These are phyloP conservation scores for Mythimna vitellina DNA, from an alignment of 2,888 invertebrate species.

Conservation along the genomic window DNA sequence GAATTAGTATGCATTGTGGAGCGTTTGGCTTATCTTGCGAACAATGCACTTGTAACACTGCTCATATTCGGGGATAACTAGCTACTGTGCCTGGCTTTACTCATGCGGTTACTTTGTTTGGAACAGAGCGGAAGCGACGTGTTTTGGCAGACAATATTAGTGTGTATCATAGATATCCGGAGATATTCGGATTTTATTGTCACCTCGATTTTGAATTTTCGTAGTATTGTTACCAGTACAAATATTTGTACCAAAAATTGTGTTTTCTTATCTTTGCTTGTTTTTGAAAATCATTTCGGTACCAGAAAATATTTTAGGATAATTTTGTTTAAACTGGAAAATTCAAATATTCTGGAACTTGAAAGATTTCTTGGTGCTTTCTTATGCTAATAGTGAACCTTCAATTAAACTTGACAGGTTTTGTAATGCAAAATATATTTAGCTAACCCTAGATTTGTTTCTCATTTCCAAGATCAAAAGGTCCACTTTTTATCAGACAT, in stretches of 20 bases:
- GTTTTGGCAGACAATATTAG: background rate
- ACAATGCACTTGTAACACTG: conserved; percentile 57
- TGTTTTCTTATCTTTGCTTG: too few relatives aligned
- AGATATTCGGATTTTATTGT: conserved; percentile 20
- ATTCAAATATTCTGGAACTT: too few relatives aligned
- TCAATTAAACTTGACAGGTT: background rate
- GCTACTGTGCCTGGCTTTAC: conserved; percentile 12
- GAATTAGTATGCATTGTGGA: conserved; percentile 67
- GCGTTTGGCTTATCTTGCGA: conserved; percentile 58
- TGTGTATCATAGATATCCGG: too few relatives aligned
- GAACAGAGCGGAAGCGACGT: background rate
- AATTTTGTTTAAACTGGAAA: too few relatives aligned
- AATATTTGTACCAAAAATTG: background rate
- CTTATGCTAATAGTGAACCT: background rate
- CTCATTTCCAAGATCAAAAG: too few relatives aligned
- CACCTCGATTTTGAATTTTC: background rate
- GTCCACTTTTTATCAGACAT: background rate
- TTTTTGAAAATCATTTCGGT: background rate
- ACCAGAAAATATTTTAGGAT: background rate
- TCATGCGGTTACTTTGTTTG: conserved; percentile 29
- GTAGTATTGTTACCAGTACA: background rate
- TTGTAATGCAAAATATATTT: background rate
- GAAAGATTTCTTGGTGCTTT: too few relatives aligned
- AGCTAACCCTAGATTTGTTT: background rate
- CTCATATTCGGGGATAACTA: conserved; percentile 55